phyloP scores from a whole-genome alignment of 1,140 invertebrate species.

The Battus philenor region DNA sequence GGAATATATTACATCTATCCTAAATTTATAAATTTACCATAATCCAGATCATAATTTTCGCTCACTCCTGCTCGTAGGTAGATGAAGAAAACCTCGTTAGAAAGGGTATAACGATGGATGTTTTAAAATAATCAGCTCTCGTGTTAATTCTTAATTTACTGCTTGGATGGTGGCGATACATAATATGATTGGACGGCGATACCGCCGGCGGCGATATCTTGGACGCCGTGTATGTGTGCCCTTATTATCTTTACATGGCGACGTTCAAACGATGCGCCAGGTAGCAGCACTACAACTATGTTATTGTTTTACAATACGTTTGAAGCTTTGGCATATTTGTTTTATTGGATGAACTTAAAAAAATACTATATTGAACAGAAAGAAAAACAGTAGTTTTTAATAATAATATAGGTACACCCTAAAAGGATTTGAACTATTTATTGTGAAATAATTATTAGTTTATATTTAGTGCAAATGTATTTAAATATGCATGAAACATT shows the following conservation, averaged over 20 bases:
- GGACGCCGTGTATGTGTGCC: slow-evolving; percentile 37
- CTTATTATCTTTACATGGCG: neutral
- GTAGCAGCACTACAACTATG: too few species aligned
- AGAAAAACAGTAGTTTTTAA: too few species aligned
- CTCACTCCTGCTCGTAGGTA: slow-evolving; percentile 6
- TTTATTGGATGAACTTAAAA: too few species aligned
- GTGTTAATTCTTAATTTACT: slow-evolving; percentile 73
- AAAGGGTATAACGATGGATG: slow-evolving; percentile 55
- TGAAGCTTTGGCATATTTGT: neutral
- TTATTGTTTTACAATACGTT: neutral
- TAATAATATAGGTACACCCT: too few species aligned
- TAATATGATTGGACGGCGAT: slow-evolving; percentile 56
- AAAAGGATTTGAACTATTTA: too few species aligned
- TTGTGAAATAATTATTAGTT: too few species aligned
- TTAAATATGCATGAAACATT: too few species aligned
- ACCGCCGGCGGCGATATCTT: slow-evolving; percentile 42
- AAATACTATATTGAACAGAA: too few species aligned
- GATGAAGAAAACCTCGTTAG: slow-evolving; percentile 37
- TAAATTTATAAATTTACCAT: too few species aligned
- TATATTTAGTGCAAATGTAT: too few species aligned
- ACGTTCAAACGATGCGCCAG: neutral
- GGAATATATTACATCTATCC: too few species aligned
- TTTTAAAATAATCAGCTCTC: slow-evolving; percentile 70
- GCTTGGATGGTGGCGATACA: slow-evolving; percentile 53
- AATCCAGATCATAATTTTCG: slow-evolving; percentile 13